Base-by-base conservation (phyloP, 1,140 invertebrate genomes). In the Drosophila repletoides region DNA sequence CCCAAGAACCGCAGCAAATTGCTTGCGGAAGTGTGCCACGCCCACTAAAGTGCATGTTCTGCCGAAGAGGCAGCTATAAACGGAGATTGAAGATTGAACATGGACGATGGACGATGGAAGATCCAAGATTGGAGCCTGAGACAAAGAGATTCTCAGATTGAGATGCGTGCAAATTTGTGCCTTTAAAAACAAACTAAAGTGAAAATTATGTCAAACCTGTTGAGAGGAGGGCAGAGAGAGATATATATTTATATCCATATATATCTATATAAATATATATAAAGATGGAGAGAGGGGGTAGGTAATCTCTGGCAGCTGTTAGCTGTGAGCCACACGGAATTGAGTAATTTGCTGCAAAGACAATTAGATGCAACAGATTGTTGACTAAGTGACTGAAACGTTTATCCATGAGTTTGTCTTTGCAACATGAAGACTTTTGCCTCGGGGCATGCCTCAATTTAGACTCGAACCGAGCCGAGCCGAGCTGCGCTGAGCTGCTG, bases 291-390 rank as follows among this genome's bases (percentile, higher is more conserved):
- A 56, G 10, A 31, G 22, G 22, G 21, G 14, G 26, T 15, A 28
- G 36, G 36, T 7, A 40, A 59, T 49, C 46, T 36, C 17, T 5
- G n/a, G 34, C 9, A 46, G 43, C 70, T 61, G 52, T 26, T 29
- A 55, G 46, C 70, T 59, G 49, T 19, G 12, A n/a, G 53, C 55
- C 55, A 22, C 65, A 76, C 59, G 80, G 81, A 86, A 84, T 84
- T 84, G 80, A 84, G 80, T 86, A 84, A 84, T 84, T 84, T 84
- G 80, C 55, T 79, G 75, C 72, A 86, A 58, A 84, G 65, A 84
- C 79, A 84, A 84, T 84, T 86, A 84, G 80, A 86, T 84, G 80
- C 80, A 80, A 76, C 80, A 84, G 80, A 84, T 84, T 84, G 80
- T 80, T 84, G 80, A 86, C 80, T 86, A 84, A 84, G 68, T 80